Conservation (phyloP, 92 coral and sea anemone genomes). For the Montipora capitata region DNA sequence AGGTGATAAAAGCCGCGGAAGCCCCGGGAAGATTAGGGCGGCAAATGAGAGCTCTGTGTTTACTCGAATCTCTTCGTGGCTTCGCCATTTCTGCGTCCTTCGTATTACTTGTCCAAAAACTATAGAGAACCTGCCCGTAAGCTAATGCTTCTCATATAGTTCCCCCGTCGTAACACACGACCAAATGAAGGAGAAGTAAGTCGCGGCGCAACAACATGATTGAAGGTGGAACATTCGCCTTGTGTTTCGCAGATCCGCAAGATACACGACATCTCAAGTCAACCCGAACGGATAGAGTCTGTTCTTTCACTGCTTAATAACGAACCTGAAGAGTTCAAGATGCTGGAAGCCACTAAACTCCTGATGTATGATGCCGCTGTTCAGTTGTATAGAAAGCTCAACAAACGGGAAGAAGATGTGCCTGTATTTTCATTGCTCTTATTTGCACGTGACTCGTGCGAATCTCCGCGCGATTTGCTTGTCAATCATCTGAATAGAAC, state of each 20-base stretch:
- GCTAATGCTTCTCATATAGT: no score
- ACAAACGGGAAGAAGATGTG: constrained; percentile 71
- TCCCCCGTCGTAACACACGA: no score
- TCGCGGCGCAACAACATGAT: no score
- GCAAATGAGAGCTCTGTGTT: no score
- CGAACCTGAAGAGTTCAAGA: constrained; percentile 72
- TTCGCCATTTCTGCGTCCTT: no score
- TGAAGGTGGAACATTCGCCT: no score
- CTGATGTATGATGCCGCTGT: constrained; percentile 87
- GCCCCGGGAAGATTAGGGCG: no score
- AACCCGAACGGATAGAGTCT: constrained; percentile 76
- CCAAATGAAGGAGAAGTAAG: no score
- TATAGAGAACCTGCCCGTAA: no score
- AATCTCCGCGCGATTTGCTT: constrained; percentile 74
- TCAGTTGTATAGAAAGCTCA: constrained; percentile 59
- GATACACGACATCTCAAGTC: constrained; percentile 48
- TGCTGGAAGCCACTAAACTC: constrained; percentile 91
- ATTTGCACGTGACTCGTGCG: constrained; percentile 91
- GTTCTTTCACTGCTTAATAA: constrained; percentile 79
- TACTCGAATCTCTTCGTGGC: no score
- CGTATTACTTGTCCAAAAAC: no score
- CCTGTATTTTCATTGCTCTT: constrained; percentile 88
- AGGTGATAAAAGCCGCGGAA: no score
- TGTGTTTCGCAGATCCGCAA: constrained; percentile 55
- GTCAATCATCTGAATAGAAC: constrained; percentile 84